phyloP scores from a whole-genome alignment of 2,113 vertebrate genomes.

The Mormyrus iriodes region DNA sequence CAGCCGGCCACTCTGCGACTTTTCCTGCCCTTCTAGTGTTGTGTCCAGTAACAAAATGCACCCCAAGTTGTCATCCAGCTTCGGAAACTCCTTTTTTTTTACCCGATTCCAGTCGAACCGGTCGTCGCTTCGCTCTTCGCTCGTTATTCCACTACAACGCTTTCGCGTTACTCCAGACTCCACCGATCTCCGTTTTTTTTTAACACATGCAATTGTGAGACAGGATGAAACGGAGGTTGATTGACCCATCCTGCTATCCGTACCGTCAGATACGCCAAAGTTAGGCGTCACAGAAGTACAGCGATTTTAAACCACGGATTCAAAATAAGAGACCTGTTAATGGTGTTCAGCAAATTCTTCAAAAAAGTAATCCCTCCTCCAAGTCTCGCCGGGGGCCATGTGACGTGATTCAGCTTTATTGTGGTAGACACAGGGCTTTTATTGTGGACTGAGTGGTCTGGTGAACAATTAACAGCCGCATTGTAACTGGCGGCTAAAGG shows the following conservation, averaged over 20 bases:
- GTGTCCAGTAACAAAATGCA: constrained; percentile 25
- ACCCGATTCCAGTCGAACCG: constrained; percentile 44
- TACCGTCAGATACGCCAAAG: constrained; percentile 31
- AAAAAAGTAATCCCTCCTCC: not conserved
- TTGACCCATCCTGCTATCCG: constrained; percentile 62
- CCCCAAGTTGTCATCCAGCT: constrained; percentile 46
- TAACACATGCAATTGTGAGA: constrained; percentile 27
- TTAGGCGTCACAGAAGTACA: not conserved
- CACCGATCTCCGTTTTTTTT: constrained; percentile 39
- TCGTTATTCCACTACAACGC: constrained; percentile 23
- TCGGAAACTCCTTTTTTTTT: constrained; percentile 55
- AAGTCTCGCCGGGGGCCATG: not conserved
- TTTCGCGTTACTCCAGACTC: constrained; percentile 25
- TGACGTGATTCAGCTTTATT: not conserved
- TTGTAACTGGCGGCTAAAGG: not conserved
- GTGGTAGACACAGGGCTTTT: not conserved
- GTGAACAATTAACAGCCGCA: not conserved
- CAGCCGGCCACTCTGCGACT: constrained; percentile 49
- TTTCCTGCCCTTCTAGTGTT: not conserved
- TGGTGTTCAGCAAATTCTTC: not conserved
- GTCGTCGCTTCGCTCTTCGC: constrained; percentile 27
- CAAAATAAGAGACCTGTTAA: not conserved
- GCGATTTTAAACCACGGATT: not conserved
- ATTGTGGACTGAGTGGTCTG: not conserved
- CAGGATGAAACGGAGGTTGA: constrained; percentile 40